These are phyloP conservation scores for Papilio protenor DNA, from an alignment of 2,888 invertebrate genomes.

Conservation along the genomic window DNA sequence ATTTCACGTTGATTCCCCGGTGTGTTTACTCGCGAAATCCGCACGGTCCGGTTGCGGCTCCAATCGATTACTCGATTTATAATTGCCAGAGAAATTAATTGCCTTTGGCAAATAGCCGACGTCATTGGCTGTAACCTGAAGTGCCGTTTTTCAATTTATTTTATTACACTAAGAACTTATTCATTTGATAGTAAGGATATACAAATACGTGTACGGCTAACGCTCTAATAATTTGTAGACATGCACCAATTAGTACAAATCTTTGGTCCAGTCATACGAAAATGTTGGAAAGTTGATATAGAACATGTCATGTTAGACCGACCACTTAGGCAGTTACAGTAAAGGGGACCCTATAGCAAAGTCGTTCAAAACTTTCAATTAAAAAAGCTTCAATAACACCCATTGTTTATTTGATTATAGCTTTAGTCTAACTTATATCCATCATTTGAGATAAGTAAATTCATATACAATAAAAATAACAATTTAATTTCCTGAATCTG, in stretches of 20 bases:
- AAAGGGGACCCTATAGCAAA: no score
- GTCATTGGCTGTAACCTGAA: slow-evolving; percentile 7
- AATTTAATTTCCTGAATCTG: background rate
- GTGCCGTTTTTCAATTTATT: background rate
- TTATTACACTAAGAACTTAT: background rate
- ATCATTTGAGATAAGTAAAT: background rate
- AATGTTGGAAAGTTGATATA: background rate
- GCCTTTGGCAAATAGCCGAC: slow-evolving; percentile 11
- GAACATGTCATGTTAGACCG: background rate
- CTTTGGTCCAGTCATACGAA: background rate
- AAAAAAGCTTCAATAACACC: no score
- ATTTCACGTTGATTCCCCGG: slow-evolving; percentile 30
- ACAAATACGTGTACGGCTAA: background rate
- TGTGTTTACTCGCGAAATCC: slow-evolving; percentile 23
- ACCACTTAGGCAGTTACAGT: no score
- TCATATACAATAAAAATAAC: background rate
- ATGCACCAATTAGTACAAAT: background rate
- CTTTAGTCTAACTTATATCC: no score
- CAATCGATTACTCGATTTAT: slow-evolving; percentile 42
- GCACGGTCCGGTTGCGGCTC: slow-evolving; percentile 21
- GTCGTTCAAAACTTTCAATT: no score
- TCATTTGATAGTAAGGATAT: background rate
- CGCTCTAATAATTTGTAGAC: background rate
- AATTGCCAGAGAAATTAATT: slow-evolving; percentile 42
- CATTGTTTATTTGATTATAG: no score